Percentiles rank a stretch among this genome's conserved stretches.
Evolutionary conservation across 2,113 vertebrate species (phyloP).

Genomic region (Otus sunia): DNA sequence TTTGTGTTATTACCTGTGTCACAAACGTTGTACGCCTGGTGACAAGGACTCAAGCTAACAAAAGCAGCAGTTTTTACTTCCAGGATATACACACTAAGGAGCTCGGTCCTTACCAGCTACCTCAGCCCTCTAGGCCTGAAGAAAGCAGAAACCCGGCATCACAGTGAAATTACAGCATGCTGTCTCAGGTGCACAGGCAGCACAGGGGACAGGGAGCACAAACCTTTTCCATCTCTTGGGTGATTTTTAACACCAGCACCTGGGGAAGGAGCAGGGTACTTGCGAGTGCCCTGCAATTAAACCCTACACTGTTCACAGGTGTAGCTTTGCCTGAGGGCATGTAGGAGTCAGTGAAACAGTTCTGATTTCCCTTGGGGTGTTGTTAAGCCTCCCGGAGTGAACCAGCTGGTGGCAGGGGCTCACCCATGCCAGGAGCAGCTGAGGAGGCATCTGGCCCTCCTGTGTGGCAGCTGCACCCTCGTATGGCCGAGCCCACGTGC

Average conservation of each 20-base stretch:
- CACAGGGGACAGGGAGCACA: background rate
- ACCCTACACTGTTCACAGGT: fast-evolving
- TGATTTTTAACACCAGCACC: background rate
- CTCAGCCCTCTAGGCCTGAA: background rate
- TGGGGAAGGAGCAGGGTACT: background rate
- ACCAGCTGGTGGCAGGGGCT: background rate
- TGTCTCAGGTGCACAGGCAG: background rate
- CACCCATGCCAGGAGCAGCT: fast-evolving
- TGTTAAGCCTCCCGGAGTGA: background rate
- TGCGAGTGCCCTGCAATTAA: background rate
- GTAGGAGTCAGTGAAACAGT: fast-evolving
- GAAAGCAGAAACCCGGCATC: background rate
- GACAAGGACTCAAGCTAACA: background rate
- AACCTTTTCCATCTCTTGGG: background rate
- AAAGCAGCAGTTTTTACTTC: background rate
- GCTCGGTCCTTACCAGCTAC: background rate
- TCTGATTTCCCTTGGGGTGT: background rate
- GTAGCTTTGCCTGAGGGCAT: background rate
- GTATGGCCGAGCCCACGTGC: fast-evolving
- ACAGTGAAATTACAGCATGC: fast-evolving
- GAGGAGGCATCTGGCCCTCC: background rate
- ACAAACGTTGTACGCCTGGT: background rate
- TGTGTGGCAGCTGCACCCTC: fast-evolving
- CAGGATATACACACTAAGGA: background rate
- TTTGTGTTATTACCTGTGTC: background rate